phyloP scores from a whole-genome alignment of 2,888 invertebrate genomes.

The Resseliella maxima region DNA sequence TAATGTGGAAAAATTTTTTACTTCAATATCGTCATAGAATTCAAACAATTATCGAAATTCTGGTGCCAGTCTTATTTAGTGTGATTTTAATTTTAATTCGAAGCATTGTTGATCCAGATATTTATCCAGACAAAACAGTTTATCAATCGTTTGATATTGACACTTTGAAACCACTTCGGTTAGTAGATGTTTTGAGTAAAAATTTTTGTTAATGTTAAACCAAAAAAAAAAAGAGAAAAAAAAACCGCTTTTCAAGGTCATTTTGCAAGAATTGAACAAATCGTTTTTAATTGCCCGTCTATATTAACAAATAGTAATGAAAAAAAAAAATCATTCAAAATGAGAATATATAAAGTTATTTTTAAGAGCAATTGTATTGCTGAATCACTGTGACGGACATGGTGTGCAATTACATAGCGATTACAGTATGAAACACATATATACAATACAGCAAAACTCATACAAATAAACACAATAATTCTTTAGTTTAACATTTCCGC shows the following conservation, averaged over 20 bases:
- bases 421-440: no score
- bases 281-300: neutral
- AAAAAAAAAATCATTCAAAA: neutral
- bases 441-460: no score
- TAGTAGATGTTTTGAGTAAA: no score
- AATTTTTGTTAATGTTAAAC: no score
- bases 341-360: neutral
- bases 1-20: conserved; percentile 87
- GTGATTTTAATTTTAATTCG: conserved; percentile 78
- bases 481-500: no score
- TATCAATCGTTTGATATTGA: conserved; percentile 66
- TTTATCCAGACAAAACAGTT: conserved; percentile 59
- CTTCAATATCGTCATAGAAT: conserved; percentile 79
- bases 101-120: conserved; percentile 73
- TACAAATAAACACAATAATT: no score
- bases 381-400: neutral
- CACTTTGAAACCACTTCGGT: conserved; percentile 63
- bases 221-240: no score
- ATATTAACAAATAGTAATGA: neutral
- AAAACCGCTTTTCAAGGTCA: no score
- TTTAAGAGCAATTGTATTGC: neutral
- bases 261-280: no score
- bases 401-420: neutral
- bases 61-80: conserved; percentile 76
- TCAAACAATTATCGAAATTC: conserved; percentile 76